Base-by-base conservation (phyloP, 2,113 vertebrate species). In the Calyptommatus sinebrachiatus region DNA sequence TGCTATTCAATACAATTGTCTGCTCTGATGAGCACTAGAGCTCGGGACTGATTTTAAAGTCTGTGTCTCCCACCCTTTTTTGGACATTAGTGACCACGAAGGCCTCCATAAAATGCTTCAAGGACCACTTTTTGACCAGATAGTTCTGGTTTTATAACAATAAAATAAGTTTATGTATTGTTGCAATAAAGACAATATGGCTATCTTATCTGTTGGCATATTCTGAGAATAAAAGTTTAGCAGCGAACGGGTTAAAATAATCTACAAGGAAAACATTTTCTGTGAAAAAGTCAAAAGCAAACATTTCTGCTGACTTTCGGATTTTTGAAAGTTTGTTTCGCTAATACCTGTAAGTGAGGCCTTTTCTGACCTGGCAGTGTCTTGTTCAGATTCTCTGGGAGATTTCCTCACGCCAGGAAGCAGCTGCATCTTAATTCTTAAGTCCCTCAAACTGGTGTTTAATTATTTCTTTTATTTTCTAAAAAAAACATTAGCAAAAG, bases 391-490 rank as follows among this genome's bases (percentile, higher is more conserved):
- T 82, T 82, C 45, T 71, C 41, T 24, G 73, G 76, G 41, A 71
- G 73, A 82, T 76, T 76, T 76, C 73, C 45, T 63, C 57, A 70
- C 24, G n/a, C 62, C 67, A 76, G 73, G 73, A 76, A 82, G 67
- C 53, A 82, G 60, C 73, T 76, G 66, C 67, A 76, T 76, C n/a
- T 82, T 76, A 82, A 82, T 82, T 76, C 45, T 45, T 65, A 63
- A 76, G 57, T 53, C 73, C 45, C 72, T 76, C 65, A 71, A 71
- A 68, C 70, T 82, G 76, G 70, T 62, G 53, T 81, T 76, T 61
- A 75, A 68, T 81, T 76, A 71, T 82, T 82, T 81, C 53, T 63
- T 76, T 76, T 29, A 57, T 57, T 57, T 57, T 57, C 53, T 66
- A 31, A 53, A 62, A 46, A 71, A 62, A 73, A 60, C 9, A 46